Conservation (phyloP, 2,113 vertebrate species). For the Sorex fumeus region DNA sequence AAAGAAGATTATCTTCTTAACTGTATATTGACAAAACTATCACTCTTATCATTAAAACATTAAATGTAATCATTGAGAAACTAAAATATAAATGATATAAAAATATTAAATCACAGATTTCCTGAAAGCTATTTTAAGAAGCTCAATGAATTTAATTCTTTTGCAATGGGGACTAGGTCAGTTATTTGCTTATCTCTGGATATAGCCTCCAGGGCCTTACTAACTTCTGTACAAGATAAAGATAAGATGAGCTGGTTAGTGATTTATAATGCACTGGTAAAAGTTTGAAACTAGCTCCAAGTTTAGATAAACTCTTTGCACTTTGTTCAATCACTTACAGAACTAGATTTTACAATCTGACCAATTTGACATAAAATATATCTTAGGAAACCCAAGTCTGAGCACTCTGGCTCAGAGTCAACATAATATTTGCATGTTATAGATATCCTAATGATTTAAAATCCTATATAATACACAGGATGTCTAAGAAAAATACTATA, state of each 20-base stretch:
- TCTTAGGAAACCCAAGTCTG: neutral
- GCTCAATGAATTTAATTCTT: neutral
- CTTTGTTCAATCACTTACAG: neutral
- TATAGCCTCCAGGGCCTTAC: neutral
- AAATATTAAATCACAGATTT: neutral
- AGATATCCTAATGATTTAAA: neutral
- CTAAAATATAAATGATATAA: slow-evolving; percentile 7
- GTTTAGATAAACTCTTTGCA: neutral
- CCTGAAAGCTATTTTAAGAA: neutral
- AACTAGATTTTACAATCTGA: neutral
- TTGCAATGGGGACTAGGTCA: neutral
- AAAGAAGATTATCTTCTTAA: slow-evolving; percentile 8
- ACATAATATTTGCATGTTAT: neutral
- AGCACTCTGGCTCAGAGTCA: neutral
- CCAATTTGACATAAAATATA: neutral
- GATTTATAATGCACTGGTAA: neutral
- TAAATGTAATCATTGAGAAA: neutral
- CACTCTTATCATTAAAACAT: neutral
- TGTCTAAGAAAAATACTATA: neutral
- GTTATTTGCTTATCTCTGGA: neutral
- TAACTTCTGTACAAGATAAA: neutral
- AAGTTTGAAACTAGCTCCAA: neutral
- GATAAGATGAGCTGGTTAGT: neutral
- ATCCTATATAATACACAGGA: neutral
- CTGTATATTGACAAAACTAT: neutral